Evolutionary conservation across 1,140 invertebrate genomes (phyloP), one percentile per base, ranked within the genome.

Genomic region (Drosophila nannoptera): DNA sequence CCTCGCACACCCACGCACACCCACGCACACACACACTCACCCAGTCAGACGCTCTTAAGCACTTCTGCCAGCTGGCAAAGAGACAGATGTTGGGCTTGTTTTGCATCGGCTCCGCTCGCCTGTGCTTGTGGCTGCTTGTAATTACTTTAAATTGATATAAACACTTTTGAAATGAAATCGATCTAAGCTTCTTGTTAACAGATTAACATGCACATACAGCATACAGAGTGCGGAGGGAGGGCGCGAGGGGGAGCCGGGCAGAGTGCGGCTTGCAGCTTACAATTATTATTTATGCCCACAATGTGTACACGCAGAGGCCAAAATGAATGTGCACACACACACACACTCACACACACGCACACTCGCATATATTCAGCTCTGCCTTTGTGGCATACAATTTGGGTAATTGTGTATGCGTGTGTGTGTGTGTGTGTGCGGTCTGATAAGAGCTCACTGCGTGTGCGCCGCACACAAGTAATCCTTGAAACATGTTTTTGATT

Each of bases 131-230:
- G 77, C 68, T 77, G 77, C 65, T 86, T 86, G 81, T 86, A 86
- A 86, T 86, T 86, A 86, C 81, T 86, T 86, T 77, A 86, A 86
- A 86, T 86, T 86, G 81, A 86, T 86, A 86, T 86, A 86, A 87
- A 86, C 81, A 86, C 81, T 86, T 86, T 81, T 69, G 71, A 72
- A 81, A 86, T 86, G 82, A 81, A 86, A 86, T 86, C 81, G 82
- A 86, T 86, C 82, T 87, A 86, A 86, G 82, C 77, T 86, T 69
- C 81, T 81, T 86, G 81, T 86, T 87, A 86, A 86, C 81, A 86
- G 81, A 86, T 86, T 86, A 86, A 86, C 81, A 77, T 75, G 69
- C 56, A 61, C 56, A 35, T 40, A 22, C 61, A 60, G 32, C 59
- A n/a, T n/a, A n/a, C 43, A 40, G n/a, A 48, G 22, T 22, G 22